Percentiles rank a stretch among this genome's conserved stretches.
Conservation (phyloP, 2,113 vertebrate genomes). For the Columba janthina region DNA sequence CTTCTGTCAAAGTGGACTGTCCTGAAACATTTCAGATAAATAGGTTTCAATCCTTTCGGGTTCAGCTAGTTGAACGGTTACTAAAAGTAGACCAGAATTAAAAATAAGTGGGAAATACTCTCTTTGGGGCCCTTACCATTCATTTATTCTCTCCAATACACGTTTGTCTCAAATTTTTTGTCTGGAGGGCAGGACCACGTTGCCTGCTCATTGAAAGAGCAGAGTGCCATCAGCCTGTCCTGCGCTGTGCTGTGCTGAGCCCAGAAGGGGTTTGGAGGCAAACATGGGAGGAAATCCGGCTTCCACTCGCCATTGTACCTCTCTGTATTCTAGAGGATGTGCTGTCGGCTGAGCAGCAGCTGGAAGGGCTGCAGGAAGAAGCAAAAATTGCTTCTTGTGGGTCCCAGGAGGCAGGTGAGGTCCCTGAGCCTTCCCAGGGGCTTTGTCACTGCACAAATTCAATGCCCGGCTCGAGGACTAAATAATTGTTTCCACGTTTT, state of each 20-base stretch:
- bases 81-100: neutral
- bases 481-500: neutral
- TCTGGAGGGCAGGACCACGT: neutral
- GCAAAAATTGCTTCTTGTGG: neutral
- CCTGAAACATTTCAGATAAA: neutral
- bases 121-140: neutral
- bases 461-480: neutral
- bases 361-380: neutral
- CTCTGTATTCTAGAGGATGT: neutral
- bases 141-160: neutral
- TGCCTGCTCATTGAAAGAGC: neutral
- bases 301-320: neutral
- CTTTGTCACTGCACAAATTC: neutral
- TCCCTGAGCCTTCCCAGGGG: neutral
- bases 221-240: neutral
- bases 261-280: neutral
- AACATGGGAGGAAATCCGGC: neutral
- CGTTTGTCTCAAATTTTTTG: neutral
- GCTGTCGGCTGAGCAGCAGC: neutral
- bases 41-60: neutral
- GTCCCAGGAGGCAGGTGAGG: neutral
- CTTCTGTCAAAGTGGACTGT: neutral
- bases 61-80: neutral
- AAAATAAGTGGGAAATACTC: neutral
- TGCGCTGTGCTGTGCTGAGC: neutral